Evolutionary conservation across 1,140 invertebrate species (phyloP), one percentile per base, ranked within the genome.

Genomic region (Camponotus floridanus): DNA sequence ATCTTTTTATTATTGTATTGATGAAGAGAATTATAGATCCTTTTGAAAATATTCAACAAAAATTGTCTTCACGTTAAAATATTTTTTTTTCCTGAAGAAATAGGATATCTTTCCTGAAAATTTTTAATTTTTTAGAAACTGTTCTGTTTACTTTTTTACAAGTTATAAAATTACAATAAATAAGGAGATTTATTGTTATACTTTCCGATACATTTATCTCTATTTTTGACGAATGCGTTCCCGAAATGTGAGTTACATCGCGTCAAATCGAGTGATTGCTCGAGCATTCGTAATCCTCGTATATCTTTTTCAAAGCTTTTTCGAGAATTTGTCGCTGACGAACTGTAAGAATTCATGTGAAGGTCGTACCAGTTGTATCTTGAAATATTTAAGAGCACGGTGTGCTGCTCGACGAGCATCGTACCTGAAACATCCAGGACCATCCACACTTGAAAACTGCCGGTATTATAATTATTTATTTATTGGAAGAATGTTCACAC

Each of bases 361-460:
- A 87, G 61, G 42, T 78, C 26, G 74, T 76, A 64, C 57, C 88
- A 65, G 86, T 80, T 81, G 88, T 65, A 67, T 65, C 61, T 42
- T 90, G 88, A 90, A 90, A 90, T 83, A 90, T 90, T 90, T 73
- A 90, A 79, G 59, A 86, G 83, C 68, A 21, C 61, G 67, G 55
- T 51, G 48, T 33, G 79, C 61, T 80, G 85, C 84, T 88, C 73
- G 81, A 39, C 80, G 39, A 9, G 71, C 55, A 26, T 78, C 70
- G 55, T 51, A 64, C 57, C 65, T 76, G 76, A 68, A 85, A 79
- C 74, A 83, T 13, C 36, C 59, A 42, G 31, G 61, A 13, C 68
- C 26, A 84, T 88, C 55, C 78, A 31, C 42, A 68, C 87, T 55
- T 33, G 79, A 68, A 64, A 79, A 62, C 45, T 71, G 59, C 55